Conservation (phyloP, 2,888 invertebrate genomes). For the Callinectes sapidus region DNA sequence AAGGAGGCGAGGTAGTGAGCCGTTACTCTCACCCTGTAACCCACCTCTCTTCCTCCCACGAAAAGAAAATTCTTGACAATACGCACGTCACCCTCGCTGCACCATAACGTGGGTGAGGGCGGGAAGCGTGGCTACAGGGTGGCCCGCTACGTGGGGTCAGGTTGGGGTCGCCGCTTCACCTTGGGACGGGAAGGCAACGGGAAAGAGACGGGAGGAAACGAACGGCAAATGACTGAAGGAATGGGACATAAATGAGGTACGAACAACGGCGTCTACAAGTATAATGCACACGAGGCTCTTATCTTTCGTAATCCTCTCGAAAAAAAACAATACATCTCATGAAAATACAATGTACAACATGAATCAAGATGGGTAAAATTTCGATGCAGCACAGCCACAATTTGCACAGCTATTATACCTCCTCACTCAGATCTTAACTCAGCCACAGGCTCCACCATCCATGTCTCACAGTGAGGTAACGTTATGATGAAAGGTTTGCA, state of each 20-base stretch:
- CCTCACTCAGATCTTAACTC: neutral
- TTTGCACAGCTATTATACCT: neutral
- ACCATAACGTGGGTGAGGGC: neutral
- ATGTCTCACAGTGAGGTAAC: neutral
- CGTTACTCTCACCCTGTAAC: slow-evolving; percentile 25
- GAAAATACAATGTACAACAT: neutral
- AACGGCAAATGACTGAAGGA: slow-evolving; percentile 19
- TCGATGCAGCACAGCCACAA: neutral
- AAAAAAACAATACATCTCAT: neutral
- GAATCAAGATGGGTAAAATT: neutral
- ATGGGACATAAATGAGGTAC: neutral
- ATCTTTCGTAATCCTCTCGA: neutral
- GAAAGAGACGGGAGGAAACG: slow-evolving; percentile 9
- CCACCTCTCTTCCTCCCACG: slow-evolving; percentile 1
- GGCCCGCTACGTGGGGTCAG: slow-evolving; percentile 34
- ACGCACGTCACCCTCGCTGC: slow-evolving; percentile 16
- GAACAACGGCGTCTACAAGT: neutral
- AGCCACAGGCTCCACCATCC: neutral
- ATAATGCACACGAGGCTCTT: neutral
- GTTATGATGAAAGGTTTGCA: neutral
- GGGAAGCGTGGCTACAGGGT: slow-evolving; percentile 11
- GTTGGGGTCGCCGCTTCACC: slow-evolving; percentile 22
- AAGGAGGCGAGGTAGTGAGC: neutral
- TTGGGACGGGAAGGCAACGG: slow-evolving; percentile 29
- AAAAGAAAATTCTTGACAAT: neutral